These are phyloP conservation scores for Andrena marginata DNA, from an alignment of 2,888 invertebrate species.

Conservation along the genomic window DNA sequence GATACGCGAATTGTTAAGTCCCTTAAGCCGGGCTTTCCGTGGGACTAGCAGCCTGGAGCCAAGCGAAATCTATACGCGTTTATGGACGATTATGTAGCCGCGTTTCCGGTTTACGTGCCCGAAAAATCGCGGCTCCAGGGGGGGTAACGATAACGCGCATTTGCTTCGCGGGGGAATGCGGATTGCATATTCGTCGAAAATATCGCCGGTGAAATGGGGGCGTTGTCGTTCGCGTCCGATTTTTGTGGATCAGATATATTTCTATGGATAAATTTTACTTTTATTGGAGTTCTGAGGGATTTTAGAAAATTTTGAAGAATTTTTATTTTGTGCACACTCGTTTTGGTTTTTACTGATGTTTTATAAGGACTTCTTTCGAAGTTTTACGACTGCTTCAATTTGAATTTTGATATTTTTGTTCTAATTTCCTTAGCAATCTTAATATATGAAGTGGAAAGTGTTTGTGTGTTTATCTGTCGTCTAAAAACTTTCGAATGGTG, in stretches of 20 bases:
- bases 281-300: too few species aligned
- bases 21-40: conserved; percentile 68
- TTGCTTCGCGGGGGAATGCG: not conserved
- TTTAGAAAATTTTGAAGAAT: too few species aligned
- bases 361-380: too few species aligned
- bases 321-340: too few species aligned
- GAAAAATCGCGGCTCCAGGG: conserved; percentile 49
- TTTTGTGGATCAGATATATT: conserved; percentile 20
- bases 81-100: conserved; percentile 56
- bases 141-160: conserved; percentile 50
- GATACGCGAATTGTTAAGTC: conserved; percentile 74
- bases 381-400: too few species aligned
- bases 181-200: conserved; percentile 57
- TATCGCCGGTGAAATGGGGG: conserved; percentile 7
- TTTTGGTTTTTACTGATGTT: too few species aligned
- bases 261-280: not conserved
- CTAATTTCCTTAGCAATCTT: too few species aligned
- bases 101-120: conserved; percentile 42
- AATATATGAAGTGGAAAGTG: too few species aligned
- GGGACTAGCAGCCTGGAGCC: conserved; percentile 11
- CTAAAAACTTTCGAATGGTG: too few species aligned
- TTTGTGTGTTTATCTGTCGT: too few species aligned
- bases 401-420: too few species aligned
- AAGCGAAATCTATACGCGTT: conserved; percentile 50
- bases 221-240: conserved; percentile 9